These are phyloP conservation scores for Cosmia pyralina DNA, from an alignment of 2,888 invertebrate species.

Conservation along the genomic window DNA sequence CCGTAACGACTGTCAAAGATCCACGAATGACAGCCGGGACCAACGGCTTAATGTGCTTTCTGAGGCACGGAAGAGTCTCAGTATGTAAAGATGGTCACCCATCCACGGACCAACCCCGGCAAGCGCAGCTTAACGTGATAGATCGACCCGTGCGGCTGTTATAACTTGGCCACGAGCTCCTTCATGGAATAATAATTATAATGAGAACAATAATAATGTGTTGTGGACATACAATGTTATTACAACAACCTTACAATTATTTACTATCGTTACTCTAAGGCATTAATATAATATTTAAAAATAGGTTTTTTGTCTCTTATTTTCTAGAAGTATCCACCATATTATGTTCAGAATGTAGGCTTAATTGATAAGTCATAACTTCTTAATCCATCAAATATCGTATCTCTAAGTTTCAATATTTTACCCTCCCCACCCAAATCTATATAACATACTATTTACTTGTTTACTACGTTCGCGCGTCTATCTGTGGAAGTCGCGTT, in stretches of 20 bases:
- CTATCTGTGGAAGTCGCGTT: slow-evolving; percentile 27
- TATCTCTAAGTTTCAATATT: not conserved
- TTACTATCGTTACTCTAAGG: not conserved
- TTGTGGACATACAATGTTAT: not conserved
- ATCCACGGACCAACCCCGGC: too few species aligned
- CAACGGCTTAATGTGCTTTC: too few species aligned
- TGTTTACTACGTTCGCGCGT: slow-evolving; percentile 9
- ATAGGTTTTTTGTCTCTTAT: not conserved
- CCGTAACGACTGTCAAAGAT: too few species aligned
- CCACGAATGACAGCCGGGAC: too few species aligned
- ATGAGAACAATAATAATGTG: slow-evolving; percentile 2
- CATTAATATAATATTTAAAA: not conserved
- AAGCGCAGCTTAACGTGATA: too few species aligned
- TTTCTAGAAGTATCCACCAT: too few species aligned
- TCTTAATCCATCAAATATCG: not conserved
- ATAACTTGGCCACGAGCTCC: too few species aligned
- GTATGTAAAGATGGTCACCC: too few species aligned
- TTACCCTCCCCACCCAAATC: not conserved
- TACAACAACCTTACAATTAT: not conserved
- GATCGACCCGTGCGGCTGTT: too few species aligned
- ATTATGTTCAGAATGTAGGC: not conserved
- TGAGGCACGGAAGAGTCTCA: too few species aligned
- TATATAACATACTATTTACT: slow-evolving; percentile 11
- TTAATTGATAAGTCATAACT: not conserved
- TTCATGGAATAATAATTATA: slow-evolving; percentile 18